A percentile compares a stretch with the other conserved stretches of the same genome.
phyloP scores from a whole-genome alignment of 1,140 invertebrate genomes.

The Drosophila triauraria region DNA sequence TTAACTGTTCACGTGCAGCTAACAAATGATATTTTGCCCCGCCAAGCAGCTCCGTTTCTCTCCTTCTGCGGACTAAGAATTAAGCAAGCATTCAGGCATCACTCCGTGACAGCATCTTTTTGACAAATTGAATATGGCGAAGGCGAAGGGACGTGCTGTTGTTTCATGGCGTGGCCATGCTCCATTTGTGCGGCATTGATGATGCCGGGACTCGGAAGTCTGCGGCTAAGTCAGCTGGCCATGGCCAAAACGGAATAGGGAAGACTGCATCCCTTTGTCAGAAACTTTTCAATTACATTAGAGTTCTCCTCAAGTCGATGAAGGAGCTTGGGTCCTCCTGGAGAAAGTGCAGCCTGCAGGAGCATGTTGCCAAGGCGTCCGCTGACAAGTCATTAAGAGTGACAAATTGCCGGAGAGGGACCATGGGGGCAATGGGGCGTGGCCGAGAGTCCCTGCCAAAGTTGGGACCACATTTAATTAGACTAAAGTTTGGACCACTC shows the following conservation, averaged over 20 bases:
- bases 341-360: background rate
- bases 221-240: constrained; percentile 44
- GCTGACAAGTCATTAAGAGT: constrained; percentile 79
- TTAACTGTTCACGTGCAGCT: constrained; percentile 78
- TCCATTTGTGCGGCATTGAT: constrained; percentile 75
- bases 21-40: constrained; percentile 60
- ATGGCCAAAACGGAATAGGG: background rate
- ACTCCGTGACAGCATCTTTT: constrained; percentile 79
- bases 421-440: constrained; percentile 21
- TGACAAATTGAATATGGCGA: constrained; percentile 80
- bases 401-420: constrained; percentile 65
- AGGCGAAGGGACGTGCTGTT: constrained; percentile 71
- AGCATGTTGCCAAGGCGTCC: constrained; percentile 55
- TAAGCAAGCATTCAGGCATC: constrained; percentile 80
- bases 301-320: constrained; percentile 60
- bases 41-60: background rate
- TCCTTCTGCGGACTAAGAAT: constrained; percentile 47
- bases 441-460: constrained; percentile 62
- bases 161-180: constrained; percentile 69
- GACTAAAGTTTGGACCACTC: constrained; percentile 59
- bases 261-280: constrained; percentile 14
- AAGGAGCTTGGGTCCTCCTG: constrained; percentile 1
- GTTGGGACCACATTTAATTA: constrained; percentile 73
- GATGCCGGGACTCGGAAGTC: constrained; percentile 31
- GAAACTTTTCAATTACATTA: constrained; percentile 82